phyloP scores from a whole-genome alignment of 2,797 vertebrate species.

The Protosalanx chinensis region DNA sequence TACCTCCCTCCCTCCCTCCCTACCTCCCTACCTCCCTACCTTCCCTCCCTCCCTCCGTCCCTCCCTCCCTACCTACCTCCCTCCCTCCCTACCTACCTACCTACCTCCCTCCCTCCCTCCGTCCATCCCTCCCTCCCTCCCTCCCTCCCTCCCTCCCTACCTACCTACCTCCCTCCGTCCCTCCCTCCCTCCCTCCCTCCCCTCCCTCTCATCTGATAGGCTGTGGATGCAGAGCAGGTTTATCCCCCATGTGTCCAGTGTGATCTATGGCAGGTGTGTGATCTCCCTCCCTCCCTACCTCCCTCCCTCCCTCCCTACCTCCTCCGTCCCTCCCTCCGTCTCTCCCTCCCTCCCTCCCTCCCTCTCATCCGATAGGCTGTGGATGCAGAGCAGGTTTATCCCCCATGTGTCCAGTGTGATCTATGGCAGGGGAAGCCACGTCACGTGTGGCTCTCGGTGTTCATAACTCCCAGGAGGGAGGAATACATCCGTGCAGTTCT shows the following conservation, averaged over 20 bases:
- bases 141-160: no score
- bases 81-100: no score
- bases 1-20: neutral
- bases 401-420: conserved; percentile 20
- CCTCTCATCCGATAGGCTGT: conserved; percentile 6
- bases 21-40: no score
- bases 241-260: conserved; percentile 15
- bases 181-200: neutral
- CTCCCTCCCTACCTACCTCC: neutral
- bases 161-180: no score
- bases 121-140: neutral
- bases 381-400: conserved; percentile 5
- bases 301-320: no score
- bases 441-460: neutral
- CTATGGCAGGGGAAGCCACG: conserved; percentile 1
- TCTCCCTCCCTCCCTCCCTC: neutral
- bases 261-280: conserved; percentile 23
- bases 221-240: conserved; percentile 6
- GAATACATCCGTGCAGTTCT: neutral
- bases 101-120: neutral
- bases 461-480: neutral
- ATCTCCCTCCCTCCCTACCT: no score
- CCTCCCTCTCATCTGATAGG: neutral
- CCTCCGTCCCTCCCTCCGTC: no score
- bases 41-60: neutral